A percentile compares a stretch with the other conserved stretches of the same genome.
Evolutionary conservation across 2,797 vertebrate species (phyloP).

Genomic region (Pangasius macronema): DNA sequence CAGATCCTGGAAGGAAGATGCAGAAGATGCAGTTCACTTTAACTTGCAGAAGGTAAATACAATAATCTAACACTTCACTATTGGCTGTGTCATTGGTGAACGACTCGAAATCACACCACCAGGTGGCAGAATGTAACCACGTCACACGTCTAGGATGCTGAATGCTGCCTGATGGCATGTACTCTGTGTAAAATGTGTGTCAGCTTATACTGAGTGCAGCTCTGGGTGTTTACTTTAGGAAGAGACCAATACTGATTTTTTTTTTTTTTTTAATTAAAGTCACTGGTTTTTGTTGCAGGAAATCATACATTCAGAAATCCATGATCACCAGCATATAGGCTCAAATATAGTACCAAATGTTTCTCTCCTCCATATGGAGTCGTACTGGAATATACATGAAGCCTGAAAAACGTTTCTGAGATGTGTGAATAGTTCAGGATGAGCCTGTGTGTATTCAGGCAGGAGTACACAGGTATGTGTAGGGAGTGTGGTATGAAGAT

Average conservation of each 20-base stretch:
- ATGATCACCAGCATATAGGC: background rate
- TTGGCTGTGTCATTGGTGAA: background rate
- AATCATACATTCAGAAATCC: background rate
- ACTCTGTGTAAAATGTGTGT: background rate
- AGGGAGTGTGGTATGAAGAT: background rate
- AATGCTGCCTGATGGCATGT: background rate
- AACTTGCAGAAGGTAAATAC: background rate
- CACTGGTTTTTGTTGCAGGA: background rate
- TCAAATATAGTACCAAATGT: background rate
- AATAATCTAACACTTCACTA: background rate
- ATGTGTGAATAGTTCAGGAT: background rate
- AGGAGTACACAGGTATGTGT: background rate
- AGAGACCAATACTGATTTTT: background rate
- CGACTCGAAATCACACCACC: conserved; percentile 17
- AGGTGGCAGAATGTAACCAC: conserved; percentile 40
- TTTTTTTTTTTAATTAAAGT: background rate
- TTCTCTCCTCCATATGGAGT: background rate
- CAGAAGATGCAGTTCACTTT: background rate
- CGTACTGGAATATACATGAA: background rate
- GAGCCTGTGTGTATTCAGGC: background rate
- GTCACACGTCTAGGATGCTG: background rate
- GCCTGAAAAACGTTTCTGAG: background rate
- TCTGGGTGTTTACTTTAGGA: background rate
- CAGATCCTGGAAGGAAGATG: conserved; percentile 81
- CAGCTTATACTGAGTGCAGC: conserved; percentile 6